These are phyloP conservation scores for Coelinius sp. DNA, from an alignment of 2,888 invertebrate species.

Conservation along the genomic window DNA sequence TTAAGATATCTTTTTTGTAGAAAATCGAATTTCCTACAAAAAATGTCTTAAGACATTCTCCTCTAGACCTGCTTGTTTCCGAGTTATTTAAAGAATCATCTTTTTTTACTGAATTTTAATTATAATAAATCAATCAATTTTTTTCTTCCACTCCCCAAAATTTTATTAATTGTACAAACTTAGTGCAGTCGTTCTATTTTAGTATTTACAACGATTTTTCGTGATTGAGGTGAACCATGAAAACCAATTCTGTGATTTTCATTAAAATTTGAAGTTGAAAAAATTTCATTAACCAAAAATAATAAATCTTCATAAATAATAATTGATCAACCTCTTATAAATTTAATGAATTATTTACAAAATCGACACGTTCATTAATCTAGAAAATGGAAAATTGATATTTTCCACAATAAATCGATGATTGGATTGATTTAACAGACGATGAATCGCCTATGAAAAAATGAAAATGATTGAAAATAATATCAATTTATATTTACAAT, in stretches of 20 bases:
- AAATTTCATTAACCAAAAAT: background rate
- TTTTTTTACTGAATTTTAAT: too few species aligned
- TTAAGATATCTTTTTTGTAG: too few species aligned
- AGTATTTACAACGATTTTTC: background rate
- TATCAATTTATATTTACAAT: conserved; percentile 23
- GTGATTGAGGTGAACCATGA: background rate
- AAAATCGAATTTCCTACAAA: background rate
- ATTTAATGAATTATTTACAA: background rate
- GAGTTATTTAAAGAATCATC: too few species aligned
- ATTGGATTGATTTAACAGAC: too few species aligned
- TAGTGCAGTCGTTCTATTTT: background rate
- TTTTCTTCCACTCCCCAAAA: background rate
- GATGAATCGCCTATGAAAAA: background rate
- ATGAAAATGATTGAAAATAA: background rate
- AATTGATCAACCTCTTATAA: background rate
- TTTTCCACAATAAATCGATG: too few species aligned
- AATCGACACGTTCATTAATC: conserved; percentile 6
- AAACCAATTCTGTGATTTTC: background rate
- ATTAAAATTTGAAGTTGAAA: background rate
- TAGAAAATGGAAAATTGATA: background rate
- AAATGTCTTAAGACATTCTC: background rate
- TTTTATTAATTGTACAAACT: background rate
- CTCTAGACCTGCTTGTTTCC: background rate
- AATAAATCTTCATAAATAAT: background rate
- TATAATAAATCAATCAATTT: background rate